A percentile compares a stretch with the other conserved stretches of the same genome.
These are phyloP conservation scores for Nothocercus nigrocapillus DNA, from an alignment of 2,113 vertebrate species.

Conservation along the genomic window DNA sequence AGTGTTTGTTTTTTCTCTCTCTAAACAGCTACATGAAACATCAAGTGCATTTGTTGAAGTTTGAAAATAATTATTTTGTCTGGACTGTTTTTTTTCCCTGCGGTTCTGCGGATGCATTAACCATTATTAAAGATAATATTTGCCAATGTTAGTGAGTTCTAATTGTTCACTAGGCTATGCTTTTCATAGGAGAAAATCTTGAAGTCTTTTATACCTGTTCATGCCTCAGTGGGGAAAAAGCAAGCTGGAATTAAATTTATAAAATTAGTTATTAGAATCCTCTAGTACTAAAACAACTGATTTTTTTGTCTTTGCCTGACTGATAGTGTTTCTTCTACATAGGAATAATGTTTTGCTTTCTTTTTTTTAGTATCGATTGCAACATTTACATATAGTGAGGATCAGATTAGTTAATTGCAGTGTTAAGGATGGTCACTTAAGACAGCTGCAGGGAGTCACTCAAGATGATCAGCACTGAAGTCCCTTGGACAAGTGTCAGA, in stretches of 20 bases:
- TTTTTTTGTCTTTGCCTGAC: not conserved
- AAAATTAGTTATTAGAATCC: not conserved
- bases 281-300: not conserved
- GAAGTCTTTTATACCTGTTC: not conserved
- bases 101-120: constrained; percentile 51
- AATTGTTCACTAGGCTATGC: not conserved
- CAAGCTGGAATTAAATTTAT: not conserved
- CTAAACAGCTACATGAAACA: constrained; percentile 19
- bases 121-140: not conserved
- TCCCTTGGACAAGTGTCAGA: not conserved
- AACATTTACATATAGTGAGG: not conserved
- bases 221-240: not conserved
- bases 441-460: not conserved
- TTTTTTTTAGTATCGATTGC: not conserved
- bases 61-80: constrained; percentile 59
- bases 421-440: not conserved
- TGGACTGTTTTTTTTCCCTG: constrained; percentile 21
- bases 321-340: not conserved
- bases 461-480: not conserved
- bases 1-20: not conserved
- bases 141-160: not conserved
- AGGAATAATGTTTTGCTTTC: not conserved
- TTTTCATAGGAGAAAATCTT: not conserved
- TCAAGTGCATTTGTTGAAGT: constrained; percentile 55
- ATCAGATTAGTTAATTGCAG: not conserved